phyloP scores from a whole-genome alignment of 1,140 invertebrate genomes.

The Proales similis region DNA sequence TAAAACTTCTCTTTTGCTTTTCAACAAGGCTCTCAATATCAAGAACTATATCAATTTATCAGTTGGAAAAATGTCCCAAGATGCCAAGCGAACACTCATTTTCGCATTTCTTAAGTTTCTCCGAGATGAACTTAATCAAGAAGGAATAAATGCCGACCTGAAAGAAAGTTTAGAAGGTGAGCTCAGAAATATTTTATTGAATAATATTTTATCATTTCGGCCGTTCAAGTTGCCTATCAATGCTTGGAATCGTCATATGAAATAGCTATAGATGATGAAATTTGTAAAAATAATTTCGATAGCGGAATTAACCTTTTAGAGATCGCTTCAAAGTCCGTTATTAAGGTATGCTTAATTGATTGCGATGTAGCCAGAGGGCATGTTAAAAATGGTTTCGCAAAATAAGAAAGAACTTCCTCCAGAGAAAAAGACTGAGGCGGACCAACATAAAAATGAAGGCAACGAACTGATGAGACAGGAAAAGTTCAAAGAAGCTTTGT shows the following conservation, averaged over 20 bases:
- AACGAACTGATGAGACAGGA: conserved; percentile 77
- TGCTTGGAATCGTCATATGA: conserved; percentile 35
- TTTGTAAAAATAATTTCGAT: conserved; percentile 35
- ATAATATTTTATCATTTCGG: not conserved
- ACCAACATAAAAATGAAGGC: conserved; percentile 62
- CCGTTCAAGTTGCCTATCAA: conserved; percentile 12
- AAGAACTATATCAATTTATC: too few species aligned
- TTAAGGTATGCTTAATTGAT: conserved; percentile 1
- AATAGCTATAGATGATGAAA: conserved; percentile 28
- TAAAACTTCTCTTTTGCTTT: too few species aligned
- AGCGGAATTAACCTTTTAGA: conserved; percentile 13
- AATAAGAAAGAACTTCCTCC: conserved; percentile 6
- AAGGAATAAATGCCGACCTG: conserved; percentile 6
- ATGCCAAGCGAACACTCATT: conserved; percentile 26
- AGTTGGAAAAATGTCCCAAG: conserved; percentile 27
- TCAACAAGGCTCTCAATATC: too few species aligned
- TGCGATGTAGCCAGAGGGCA: too few species aligned
- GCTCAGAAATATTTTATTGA: not conserved
- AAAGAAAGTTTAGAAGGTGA: conserved; percentile 31
- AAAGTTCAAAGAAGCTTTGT: conserved; percentile 68
- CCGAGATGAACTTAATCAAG: conserved; percentile 18
- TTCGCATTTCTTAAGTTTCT: conserved; percentile 34
- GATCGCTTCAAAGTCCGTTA: conserved; percentile 30
- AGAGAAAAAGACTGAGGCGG: conserved; percentile 21
- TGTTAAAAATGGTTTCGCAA: too few species aligned